Percentiles rank a stretch among this genome's conserved stretches.
Evolutionary conservation across 2,888 invertebrate genomes (phyloP).

Genomic region (Tuberolachnus salignus): DNA sequence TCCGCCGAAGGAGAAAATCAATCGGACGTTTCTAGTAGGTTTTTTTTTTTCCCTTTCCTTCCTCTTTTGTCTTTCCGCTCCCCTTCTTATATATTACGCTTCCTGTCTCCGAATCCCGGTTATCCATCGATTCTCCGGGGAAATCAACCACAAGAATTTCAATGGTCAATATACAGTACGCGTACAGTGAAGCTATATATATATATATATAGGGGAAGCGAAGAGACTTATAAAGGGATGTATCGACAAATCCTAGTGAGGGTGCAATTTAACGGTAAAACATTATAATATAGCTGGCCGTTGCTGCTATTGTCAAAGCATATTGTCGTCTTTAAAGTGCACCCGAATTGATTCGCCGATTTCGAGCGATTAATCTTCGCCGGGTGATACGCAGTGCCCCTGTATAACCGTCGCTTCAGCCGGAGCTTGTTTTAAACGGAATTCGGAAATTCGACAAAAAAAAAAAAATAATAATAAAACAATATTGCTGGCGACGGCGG

Average conservation of each 20-base stretch:
- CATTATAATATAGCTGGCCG: slow-evolving; percentile 25
- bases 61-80: slow-evolving; percentile 16
- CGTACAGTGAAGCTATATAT: no score
- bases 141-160: slow-evolving; percentile 48
- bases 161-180: slow-evolving; percentile 36
- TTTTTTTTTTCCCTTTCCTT: neutral
- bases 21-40: slow-evolving; percentile 37
- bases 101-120: slow-evolving; percentile 5
- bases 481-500: no score
- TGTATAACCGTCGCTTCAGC: neutral
- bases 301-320: neutral
- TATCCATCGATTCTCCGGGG: slow-evolving; percentile 42
- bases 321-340: neutral
- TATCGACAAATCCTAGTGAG: slow-evolving; percentile 7
- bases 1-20: slow-evolving; percentile 22
- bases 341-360: slow-evolving; percentile 6
- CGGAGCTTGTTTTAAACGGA: neutral
- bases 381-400: neutral
- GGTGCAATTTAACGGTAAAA: slow-evolving; percentile 11
- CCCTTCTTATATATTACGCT: neutral
- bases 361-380: neutral
- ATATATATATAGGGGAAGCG: neutral
- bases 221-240: neutral
- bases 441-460: neutral
- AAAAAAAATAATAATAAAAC: no score